Evolutionary conservation across 2,888 invertebrate species (phyloP).

Genomic region (Harmothoe impar): DNA sequence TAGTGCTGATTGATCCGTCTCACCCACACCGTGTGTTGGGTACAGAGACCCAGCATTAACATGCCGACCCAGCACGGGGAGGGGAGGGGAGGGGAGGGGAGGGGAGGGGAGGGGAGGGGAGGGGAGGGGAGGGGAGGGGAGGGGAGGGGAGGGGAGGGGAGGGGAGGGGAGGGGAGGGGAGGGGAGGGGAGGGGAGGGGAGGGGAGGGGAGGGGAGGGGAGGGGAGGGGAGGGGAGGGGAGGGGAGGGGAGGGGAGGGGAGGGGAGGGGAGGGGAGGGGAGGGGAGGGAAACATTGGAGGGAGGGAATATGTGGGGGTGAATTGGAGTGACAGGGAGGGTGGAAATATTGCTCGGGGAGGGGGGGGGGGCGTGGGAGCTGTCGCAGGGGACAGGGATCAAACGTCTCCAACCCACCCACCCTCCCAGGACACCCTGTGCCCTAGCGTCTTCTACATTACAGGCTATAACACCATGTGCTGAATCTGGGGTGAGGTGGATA

Average conservation of each 20-base stretch:
- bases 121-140: neutral
- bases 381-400: too few relatives aligned
- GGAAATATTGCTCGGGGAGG: too few relatives aligned
- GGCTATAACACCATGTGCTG: too few relatives aligned
- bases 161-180: neutral
- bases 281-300: neutral
- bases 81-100: too few relatives aligned
- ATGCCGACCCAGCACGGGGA: too few relatives aligned
- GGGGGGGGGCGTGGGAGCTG: too few relatives aligned
- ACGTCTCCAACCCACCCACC: too few relatives aligned
- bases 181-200: neutral
- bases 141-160: neutral
- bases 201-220: neutral
- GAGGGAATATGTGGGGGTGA: neutral
- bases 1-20: constrained; percentile 31
- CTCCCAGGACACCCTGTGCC: too few relatives aligned
- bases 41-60: too few relatives aligned
- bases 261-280: neutral
- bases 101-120: neutral
- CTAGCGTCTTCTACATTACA: too few relatives aligned
- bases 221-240: neutral
- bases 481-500: too few relatives aligned
- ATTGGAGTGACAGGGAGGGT: neutral
- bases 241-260: neutral
- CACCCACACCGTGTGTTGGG: neutral